Evolutionary conservation across 2,113 vertebrate genomes (phyloP), one percentile per base, ranked within the genome.

Genomic region (Sitta europaea): DNA sequence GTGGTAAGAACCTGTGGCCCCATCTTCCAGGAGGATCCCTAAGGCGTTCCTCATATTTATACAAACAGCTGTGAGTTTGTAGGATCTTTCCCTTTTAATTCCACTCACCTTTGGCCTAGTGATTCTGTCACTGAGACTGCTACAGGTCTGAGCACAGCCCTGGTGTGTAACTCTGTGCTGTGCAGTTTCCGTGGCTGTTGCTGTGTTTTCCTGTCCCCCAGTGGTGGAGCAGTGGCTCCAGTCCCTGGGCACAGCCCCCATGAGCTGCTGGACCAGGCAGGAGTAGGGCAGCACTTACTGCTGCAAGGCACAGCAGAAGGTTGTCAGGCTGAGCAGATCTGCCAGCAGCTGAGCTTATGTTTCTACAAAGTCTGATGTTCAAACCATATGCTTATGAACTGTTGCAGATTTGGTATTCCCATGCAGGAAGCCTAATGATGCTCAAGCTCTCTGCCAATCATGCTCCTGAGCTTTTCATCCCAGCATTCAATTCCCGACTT

Each of bases 301-400:
- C 80, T 20, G 12, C 80, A 68, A 42, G 73, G 48, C 29, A 1
- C 61, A 68, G 66, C 90, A 88, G 96, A 57, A 77, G 77, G 81
- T 4, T 94, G 94, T 79, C 85, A 77, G 33, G 73, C 79, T 59
- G 91, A 48, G 79, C 38, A 91, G 47, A 92, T 80, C 92, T 83
- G 78, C 47, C 88, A 83, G 75, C 35, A n/a, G 43, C 63, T n/a
- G 79, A 95, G 85, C 55, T 88, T 92, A 6, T 12, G 68, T 84
- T 84, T 91, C 83, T 48, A 20, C 7, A 21, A 89, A 81, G 36
- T 72, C 80, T 75, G 59, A 57, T 91, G 65, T 67, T 75, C 55
- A 80, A 92, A 38, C 76, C 86, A 63, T 95, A 92, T 94, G 88
- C 31, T 84, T 74, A 24, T 74, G 65, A 95, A 4, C 63, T 73